phyloP scores from a whole-genome alignment of 2,888 invertebrate genomes.

The Tachystola acroxantha region DNA sequence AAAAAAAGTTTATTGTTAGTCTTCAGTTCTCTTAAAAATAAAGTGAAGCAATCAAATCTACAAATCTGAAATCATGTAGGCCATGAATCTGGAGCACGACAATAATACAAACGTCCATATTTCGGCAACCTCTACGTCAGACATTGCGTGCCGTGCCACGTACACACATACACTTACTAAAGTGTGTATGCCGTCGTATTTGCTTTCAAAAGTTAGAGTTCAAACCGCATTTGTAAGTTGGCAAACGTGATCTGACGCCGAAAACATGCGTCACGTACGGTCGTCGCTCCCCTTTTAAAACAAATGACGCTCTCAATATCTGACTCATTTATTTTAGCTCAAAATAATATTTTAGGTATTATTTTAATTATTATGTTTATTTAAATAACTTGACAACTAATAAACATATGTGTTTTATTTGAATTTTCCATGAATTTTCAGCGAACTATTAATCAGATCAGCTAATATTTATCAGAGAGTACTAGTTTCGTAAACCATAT shows the following conservation, averaged over 20 bases:
- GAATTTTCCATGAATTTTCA: too few species aligned
- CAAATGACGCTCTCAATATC: constrained; percentile 48
- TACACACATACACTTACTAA: constrained; percentile 1
- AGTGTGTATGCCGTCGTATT: neutral
- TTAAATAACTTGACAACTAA: too few species aligned
- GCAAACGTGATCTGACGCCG: constrained; percentile 26
- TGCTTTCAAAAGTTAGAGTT: neutral
- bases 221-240: constrained; percentile 5
- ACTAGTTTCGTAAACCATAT: too few species aligned
- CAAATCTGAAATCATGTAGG: constrained; percentile 4
- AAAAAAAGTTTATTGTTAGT: too few species aligned
- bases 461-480: too few species aligned
- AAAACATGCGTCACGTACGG: constrained; percentile 45
- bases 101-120: constrained; percentile 5
- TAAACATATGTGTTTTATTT: too few species aligned
- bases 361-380: too few species aligned
- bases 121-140: constrained; percentile 9
- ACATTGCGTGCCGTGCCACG: neutral
- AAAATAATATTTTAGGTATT: too few species aligned
- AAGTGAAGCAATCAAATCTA: constrained; percentile 4
- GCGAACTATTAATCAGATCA: too few species aligned
- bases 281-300: constrained; percentile 59
- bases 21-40: constrained; percentile 2
- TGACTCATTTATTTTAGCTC: constrained; percentile 52
- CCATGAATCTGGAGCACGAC: constrained; percentile 5